Conservation (phyloP, 2,888 invertebrate genomes). For the Pachliopta kotzebuea region DNA sequence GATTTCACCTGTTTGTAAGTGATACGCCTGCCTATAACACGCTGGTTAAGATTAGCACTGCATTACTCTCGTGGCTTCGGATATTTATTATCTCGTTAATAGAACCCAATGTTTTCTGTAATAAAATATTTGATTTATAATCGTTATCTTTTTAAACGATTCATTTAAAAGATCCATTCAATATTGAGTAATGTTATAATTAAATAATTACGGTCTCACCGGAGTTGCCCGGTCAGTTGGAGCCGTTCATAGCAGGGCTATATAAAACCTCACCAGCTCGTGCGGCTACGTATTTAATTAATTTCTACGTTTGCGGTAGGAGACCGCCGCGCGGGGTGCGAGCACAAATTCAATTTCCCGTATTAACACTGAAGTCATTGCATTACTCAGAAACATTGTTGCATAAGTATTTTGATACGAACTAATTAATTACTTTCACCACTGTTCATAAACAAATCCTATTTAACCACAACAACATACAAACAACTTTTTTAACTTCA, state of each 20-base stretch:
- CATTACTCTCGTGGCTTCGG: too few species aligned
- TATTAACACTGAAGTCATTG: background rate
- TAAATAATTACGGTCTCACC: too few species aligned
- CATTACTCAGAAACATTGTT: background rate
- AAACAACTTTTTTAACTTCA: too few species aligned
- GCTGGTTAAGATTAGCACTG: too few species aligned
- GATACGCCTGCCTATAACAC: too few species aligned
- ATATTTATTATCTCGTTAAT: too few species aligned
- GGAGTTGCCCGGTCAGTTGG: background rate
- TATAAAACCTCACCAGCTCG: background rate
- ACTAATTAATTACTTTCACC: background rate
- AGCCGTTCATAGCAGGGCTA: background rate
- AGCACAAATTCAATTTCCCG: background rate
- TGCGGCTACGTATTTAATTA: constrained; percentile 2
- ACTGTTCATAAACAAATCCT: background rate
- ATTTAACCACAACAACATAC: background rate
- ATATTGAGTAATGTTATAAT: background rate
- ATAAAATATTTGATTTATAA: too few species aligned
- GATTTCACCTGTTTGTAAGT: too few species aligned
- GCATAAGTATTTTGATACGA: background rate
- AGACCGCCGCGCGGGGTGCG: background rate
- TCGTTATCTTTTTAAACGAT: background rate
- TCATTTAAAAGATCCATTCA: background rate
- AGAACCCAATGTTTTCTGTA: too few species aligned
- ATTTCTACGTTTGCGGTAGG: background rate